These are phyloP conservation scores for Pygoscelis adeliae DNA, from an alignment of 2,113 vertebrate genomes.

Conservation along the genomic window DNA sequence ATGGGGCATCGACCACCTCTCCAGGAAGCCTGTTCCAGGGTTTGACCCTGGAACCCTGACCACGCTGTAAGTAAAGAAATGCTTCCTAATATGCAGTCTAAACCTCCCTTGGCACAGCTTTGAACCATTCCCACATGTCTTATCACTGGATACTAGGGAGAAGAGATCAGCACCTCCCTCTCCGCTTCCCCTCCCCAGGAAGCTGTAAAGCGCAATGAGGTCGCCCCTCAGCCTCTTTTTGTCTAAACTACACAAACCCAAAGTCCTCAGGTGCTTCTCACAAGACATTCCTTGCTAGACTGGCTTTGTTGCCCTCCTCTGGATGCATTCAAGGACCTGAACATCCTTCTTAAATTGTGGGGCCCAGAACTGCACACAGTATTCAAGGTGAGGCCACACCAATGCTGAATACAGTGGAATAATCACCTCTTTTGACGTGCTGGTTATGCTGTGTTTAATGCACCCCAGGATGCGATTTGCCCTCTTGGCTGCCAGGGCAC, in stretches of 20 bases:
- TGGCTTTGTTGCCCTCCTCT: no score
- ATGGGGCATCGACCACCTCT: not conserved
- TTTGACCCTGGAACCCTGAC: not conserved
- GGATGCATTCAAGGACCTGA: no score
- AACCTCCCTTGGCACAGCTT: not conserved
- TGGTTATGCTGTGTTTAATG: no score
- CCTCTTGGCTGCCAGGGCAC: no score
- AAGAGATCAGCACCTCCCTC: not conserved
- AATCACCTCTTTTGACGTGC: no score
- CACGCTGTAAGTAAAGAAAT: not conserved
- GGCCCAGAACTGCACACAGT: no score
- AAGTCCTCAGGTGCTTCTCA: not conserved
- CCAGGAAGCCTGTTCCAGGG: not conserved
- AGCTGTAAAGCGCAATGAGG: not conserved
- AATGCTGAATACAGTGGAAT: no score
- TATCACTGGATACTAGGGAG: not conserved
- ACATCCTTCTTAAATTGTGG: no score
- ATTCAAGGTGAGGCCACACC: no score
- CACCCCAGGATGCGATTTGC: no score
- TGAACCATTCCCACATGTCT: accelerated
- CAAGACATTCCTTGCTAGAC: not conserved
- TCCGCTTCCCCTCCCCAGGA: not conserved
- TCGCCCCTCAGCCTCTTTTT: not conserved
- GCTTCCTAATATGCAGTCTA: not conserved
- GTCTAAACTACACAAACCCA: not conserved